phyloP scores from a whole-genome alignment of 2,797 vertebrate genomes.

The Scarus forsteni region DNA sequence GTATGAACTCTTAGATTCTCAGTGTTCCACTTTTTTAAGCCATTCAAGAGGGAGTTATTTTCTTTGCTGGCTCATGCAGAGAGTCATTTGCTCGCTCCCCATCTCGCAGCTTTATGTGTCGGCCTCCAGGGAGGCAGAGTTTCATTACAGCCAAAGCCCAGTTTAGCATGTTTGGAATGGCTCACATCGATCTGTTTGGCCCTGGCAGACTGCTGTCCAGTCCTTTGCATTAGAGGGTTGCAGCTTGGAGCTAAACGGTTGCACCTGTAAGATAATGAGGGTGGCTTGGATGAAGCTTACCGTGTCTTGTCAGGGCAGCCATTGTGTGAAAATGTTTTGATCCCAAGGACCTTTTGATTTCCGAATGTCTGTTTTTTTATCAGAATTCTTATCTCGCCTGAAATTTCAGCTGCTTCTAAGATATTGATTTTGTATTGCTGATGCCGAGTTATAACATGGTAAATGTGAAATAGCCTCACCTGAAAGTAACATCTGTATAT shows the following conservation, averaged over 20 bases:
- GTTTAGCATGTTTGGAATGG: conserved; percentile 68
- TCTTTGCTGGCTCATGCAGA: conserved; percentile 47
- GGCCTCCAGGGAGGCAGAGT: conserved; percentile 56
- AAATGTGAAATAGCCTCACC: conserved; percentile 7
- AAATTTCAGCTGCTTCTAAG: conserved; percentile 4
- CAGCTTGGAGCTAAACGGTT: conserved; percentile 22
- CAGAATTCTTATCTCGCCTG: conserved; percentile 1
- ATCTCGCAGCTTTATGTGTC: conserved; percentile 36
- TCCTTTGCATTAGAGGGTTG: conserved; percentile 36
- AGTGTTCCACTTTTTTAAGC: conserved; percentile 36
- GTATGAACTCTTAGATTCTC: conserved; percentile 45
- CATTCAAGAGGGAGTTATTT: conserved; percentile 50
- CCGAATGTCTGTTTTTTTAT: background rate
- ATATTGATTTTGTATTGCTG: background rate
- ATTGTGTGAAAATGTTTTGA: conserved; percentile 19
- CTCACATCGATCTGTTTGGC: conserved; percentile 68
- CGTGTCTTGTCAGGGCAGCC: background rate
- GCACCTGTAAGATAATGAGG: conserved; percentile 51
- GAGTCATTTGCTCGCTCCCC: conserved; percentile 43
- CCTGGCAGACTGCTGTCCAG: conserved; percentile 27
- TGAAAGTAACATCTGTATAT: background rate
- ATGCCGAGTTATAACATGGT: background rate
- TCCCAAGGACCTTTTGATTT: conserved; percentile 25
- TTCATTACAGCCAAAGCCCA: conserved; percentile 66
- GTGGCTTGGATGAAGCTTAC: conserved; percentile 36